These are phyloP conservation scores for Xiphydria camelus DNA, from an alignment of 2,888 invertebrate genomes.

Conservation along the genomic window DNA sequence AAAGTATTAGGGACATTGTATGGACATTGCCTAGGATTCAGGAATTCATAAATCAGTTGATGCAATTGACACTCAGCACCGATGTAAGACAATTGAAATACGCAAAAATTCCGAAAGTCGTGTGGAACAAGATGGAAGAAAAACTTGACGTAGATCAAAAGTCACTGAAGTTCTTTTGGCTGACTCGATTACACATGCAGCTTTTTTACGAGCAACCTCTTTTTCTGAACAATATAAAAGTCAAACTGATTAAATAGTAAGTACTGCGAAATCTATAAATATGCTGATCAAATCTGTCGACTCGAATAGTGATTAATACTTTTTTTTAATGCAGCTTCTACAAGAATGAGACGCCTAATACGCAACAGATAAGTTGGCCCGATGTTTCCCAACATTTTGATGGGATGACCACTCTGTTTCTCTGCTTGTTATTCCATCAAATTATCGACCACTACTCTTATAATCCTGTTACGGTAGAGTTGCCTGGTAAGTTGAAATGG, in stretches of 20 bases:
- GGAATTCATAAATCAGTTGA: constrained; percentile 34
- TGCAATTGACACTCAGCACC: constrained; percentile 31
- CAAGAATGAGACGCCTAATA: constrained; percentile 27
- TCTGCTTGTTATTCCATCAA: constrained; percentile 28
- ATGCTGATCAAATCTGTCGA: too few species aligned
- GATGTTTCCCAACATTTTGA: constrained; percentile 37
- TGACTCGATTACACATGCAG: constrained; percentile 41
- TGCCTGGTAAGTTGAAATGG: constrained; percentile 10
- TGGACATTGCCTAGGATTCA: constrained; percentile 34
- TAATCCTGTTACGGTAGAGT: neutral
- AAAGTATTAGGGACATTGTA: constrained; percentile 15
- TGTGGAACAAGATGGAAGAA: constrained; percentile 42
- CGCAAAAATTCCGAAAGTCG: constrained; percentile 32
- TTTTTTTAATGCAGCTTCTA: constrained; percentile 32
- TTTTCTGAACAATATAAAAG: constrained; percentile 41
- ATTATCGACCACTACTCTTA: too few species aligned
- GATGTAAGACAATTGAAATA: constrained; percentile 40
- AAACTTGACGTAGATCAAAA: constrained; percentile 28
- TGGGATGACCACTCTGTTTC: constrained; percentile 36
- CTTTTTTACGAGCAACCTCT: constrained; percentile 39
- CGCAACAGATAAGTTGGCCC: constrained; percentile 38
- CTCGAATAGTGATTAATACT: too few species aligned
- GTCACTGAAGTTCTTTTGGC: constrained; percentile 39
- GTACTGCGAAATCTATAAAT: too few species aligned
- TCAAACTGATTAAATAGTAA: constrained; percentile 48